Percentiles rank a stretch among this genome's conserved stretches.
phyloP scores from a whole-genome alignment of 2,113 vertebrate species.

The Onychostruthus taczanowskii region DNA sequence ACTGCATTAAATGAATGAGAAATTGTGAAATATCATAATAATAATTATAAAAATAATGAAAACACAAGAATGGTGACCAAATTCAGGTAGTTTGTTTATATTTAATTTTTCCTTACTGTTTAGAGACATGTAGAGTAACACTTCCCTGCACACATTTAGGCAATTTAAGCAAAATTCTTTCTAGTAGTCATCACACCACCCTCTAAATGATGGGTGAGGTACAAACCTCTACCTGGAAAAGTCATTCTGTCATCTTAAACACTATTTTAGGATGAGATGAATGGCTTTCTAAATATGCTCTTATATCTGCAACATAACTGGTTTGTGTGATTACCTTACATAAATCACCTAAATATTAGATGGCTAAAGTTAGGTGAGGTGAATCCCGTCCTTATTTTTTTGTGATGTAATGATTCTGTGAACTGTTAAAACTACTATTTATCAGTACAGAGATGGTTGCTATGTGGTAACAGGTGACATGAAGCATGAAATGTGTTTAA shows the following conservation, averaged over 20 bases:
- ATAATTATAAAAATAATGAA: neutral
- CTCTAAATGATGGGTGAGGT: neutral
- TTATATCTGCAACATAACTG: neutral
- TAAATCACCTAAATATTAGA: neutral
- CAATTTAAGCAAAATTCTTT: neutral
- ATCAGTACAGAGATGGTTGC: neutral
- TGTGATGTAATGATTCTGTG: neutral
- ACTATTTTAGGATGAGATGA: neutral
- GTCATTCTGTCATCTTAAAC: neutral
- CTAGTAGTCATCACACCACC: neutral
- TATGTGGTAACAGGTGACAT: neutral
- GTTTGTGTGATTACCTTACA: neutral
- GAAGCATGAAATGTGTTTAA: constrained; percentile 43
- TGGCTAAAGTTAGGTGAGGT: neutral
- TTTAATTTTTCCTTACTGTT: neutral
- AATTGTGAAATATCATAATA: neutral
- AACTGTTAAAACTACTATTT: constrained; percentile 14
- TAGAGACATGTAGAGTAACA: neutral
- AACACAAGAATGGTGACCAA: neutral
- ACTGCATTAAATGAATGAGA: neutral
- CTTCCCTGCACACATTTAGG: neutral
- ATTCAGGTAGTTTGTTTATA: neutral
- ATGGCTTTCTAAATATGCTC: neutral
- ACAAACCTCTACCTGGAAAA: neutral
- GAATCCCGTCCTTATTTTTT: neutral